Conservation (phyloP, 1,140 invertebrate species). For the Maniola jurtina region DNA sequence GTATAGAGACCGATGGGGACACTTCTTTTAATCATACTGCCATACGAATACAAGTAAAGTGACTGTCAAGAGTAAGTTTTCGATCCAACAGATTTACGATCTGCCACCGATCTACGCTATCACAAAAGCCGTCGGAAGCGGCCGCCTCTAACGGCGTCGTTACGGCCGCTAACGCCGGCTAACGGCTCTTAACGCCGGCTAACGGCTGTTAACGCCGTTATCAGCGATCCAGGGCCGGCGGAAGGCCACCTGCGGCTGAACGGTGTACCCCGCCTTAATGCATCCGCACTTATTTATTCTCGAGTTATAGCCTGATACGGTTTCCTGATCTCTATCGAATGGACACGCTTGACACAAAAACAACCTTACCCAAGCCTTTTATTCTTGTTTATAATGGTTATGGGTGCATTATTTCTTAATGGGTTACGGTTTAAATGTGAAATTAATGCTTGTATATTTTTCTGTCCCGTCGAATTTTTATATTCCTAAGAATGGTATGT, state of each 20-base stretch:
- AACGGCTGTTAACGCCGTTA: constrained; percentile 60
- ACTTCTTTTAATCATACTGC: background rate
- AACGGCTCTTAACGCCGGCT: constrained; percentile 41
- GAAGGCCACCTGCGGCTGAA: constrained; percentile 63
- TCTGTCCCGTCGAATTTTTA: background rate
- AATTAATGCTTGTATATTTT: background rate
- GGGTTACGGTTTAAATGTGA: background rate
- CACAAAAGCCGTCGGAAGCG: constrained; percentile 48
- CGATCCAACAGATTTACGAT: constrained; percentile 41
- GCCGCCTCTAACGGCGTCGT: constrained; percentile 52
- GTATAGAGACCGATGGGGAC: too few relatives aligned
- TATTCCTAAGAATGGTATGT: background rate
- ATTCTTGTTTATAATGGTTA: constrained; percentile 19
- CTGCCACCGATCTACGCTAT: constrained; percentile 36
- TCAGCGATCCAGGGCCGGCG: constrained; percentile 64
- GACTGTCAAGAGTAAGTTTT: background rate
- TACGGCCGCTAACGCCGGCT: constrained; percentile 50
- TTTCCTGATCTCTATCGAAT: constrained; percentile 36
- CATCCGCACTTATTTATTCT: constrained; percentile 68
- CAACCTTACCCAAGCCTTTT: constrained; percentile 32
- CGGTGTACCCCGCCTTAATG: constrained; percentile 60
- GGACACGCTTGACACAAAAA: constrained; percentile 18
- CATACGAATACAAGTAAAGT: background rate
- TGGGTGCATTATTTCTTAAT: constrained; percentile 6
- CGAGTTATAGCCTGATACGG: constrained; percentile 49